phyloP scores from a whole-genome alignment of 2,888 invertebrate genomes.

The Tipula helvola region DNA sequence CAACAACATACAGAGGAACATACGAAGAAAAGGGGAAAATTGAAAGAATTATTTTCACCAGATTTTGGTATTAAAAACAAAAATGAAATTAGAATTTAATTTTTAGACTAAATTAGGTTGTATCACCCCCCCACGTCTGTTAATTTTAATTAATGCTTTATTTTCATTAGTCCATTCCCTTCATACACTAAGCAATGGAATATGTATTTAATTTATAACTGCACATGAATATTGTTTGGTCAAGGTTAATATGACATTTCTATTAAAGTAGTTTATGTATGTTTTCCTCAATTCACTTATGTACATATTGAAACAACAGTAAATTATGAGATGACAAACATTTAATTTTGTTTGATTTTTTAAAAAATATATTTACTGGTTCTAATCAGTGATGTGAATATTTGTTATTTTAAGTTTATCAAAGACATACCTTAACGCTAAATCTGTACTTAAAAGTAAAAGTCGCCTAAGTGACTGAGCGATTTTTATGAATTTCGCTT shows the following conservation, averaged over 20 bases:
- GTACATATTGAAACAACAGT: not conserved
- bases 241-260: not conserved
- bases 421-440: too few species aligned
- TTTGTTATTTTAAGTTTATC: not conserved
- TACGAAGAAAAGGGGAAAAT: slow-evolving; percentile 70
- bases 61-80: slow-evolving; percentile 55
- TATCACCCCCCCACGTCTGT: not conserved
- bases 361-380: not conserved
- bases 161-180: not conserved
- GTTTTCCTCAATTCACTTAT: not conserved
- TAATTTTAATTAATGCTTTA: not conserved
- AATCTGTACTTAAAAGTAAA: too few species aligned
- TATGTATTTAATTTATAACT: not conserved
- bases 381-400: not conserved
- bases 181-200: not conserved
- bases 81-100: not conserved
- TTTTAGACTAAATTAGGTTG: slow-evolving; percentile 10
- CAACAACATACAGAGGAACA: slow-evolving; percentile 60
- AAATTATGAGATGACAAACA: not conserved
- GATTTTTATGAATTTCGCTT: too few species aligned
- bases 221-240: not conserved
- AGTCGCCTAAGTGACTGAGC: too few species aligned
- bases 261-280: not conserved
- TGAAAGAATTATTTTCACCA: slow-evolving; percentile 75
- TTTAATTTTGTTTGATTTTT: not conserved